Evolutionary conservation across 2,797 vertebrate genomes (phyloP).

Genomic region (Carcharodon carcharias): DNA sequence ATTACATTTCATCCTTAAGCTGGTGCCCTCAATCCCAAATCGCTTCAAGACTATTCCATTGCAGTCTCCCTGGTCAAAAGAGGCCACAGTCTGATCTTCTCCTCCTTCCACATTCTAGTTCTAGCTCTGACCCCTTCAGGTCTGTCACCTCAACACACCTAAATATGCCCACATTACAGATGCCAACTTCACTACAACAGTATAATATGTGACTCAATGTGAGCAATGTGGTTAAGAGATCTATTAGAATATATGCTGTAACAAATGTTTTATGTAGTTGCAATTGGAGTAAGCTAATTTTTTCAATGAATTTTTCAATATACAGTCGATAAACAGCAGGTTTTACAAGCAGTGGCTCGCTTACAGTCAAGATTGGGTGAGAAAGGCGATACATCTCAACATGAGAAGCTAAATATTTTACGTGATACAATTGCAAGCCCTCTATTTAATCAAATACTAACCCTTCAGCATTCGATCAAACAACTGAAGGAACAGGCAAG

Average conservation of each 20-base stretch:
- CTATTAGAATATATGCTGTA: not conserved
- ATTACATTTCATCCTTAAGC: not conserved
- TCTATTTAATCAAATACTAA: conserved; percentile 83
- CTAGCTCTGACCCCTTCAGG: not conserved
- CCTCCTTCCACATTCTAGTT: not conserved
- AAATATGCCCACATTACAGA: not conserved
- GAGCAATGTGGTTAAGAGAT: not conserved
- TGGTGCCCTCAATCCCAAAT: not conserved
- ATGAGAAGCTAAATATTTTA: conserved; percentile 65
- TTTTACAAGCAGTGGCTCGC: conserved; percentile 79
- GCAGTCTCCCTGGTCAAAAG: not conserved
- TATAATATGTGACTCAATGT: not conserved
- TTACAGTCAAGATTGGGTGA: conserved; percentile 75
- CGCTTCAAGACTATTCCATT: not conserved
- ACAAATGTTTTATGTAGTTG: not conserved
- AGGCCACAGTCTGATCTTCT: not conserved
- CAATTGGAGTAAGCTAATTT: not conserved
- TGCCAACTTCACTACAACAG: not conserved
- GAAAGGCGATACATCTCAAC: conserved; percentile 75
- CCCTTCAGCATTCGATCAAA: conserved; percentile 84
- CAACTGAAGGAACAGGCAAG: conserved; percentile 82
- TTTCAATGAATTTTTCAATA: conserved; percentile 34
- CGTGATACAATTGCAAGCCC: conserved; percentile 74
- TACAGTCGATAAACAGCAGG: conserved; percentile 74
- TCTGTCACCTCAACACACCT: not conserved